Evolutionary conservation across 2,113 vertebrate genomes (phyloP).

Genomic region (Periophthalmus modestus): DNA sequence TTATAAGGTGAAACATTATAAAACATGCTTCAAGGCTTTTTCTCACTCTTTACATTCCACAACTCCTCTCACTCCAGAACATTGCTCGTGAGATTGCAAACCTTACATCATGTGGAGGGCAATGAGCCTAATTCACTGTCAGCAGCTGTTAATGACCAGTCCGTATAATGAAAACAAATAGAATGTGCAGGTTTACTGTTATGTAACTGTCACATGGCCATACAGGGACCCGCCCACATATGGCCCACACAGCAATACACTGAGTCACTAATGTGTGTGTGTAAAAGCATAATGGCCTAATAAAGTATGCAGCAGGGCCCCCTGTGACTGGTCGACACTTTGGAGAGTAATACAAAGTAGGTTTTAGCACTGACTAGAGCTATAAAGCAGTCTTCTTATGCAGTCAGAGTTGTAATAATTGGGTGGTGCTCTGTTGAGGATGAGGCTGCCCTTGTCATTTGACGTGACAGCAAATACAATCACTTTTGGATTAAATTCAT

Average conservation of each 20-base stretch:
- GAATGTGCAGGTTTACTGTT: constrained; percentile 61
- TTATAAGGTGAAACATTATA: constrained; percentile 8
- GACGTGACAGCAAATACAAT: constrained; percentile 19
- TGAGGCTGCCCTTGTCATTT: constrained; percentile 21
- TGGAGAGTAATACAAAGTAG: constrained; percentile 23
- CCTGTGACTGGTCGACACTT: constrained; percentile 15
- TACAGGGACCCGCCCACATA: constrained; percentile 58
- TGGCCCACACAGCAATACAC: constrained; percentile 51
- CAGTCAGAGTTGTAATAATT: constrained; percentile 49
- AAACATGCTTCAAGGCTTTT: not conserved
- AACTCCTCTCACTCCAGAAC: constrained; percentile 9
- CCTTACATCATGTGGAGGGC: constrained; percentile 35
- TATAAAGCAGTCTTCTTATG: constrained; percentile 33
- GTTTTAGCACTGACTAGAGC: constrained; percentile 11
- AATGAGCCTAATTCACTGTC: constrained; percentile 28
- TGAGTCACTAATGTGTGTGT: constrained; percentile 38
- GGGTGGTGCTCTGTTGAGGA: constrained; percentile 11
- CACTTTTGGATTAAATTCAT: constrained; percentile 40
- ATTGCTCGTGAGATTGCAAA: constrained; percentile 28
- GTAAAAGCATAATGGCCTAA: constrained; percentile 4
- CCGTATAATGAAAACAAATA: constrained; percentile 52
- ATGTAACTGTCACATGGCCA: constrained; percentile 58
- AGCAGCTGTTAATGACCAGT: constrained; percentile 44
- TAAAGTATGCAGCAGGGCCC: constrained; percentile 14
- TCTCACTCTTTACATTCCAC: constrained; percentile 9